These are phyloP conservation scores for Lucinisca nassula DNA, from an alignment of 2,888 invertebrate species.

Conservation along the genomic window DNA sequence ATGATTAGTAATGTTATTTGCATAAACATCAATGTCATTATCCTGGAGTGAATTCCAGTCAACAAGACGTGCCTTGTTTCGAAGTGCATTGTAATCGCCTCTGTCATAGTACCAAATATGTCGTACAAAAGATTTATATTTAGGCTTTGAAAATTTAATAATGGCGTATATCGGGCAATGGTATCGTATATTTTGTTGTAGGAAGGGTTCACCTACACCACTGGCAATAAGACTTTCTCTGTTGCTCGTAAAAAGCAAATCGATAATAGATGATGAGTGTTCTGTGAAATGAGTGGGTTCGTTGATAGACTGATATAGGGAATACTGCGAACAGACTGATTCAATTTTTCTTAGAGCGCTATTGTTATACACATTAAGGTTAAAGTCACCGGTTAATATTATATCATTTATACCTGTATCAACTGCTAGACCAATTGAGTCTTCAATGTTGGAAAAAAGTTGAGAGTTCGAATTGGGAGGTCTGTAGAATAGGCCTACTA, in stretches of 20 bases:
- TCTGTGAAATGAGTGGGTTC: slow-evolving; percentile 10
- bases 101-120: slow-evolving; percentile 7
- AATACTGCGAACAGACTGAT: not conserved
- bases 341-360: not conserved
- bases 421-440: slow-evolving; percentile 23
- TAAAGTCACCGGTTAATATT: slow-evolving; percentile 14
- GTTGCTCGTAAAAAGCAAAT: not conserved
- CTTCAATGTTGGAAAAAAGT: not conserved
- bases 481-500: slow-evolving; percentile 22
- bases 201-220: slow-evolving; percentile 1
- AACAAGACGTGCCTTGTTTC: not conserved
- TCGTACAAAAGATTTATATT: too few relatives aligned
- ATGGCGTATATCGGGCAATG: slow-evolving; percentile 12
- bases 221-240: not conserved
- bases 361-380: not conserved
- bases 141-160: too few relatives aligned
- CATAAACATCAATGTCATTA: not conserved
- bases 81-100: not conserved
- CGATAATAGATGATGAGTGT: not conserved
- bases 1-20: not conserved
- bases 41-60: not conserved
- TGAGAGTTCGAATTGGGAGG: not conserved
- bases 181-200: not conserved
- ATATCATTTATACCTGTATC: not conserved
- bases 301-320: not conserved